Conservation (phyloP, 2,113 vertebrate species). For the Salvelinus namaycush region DNA sequence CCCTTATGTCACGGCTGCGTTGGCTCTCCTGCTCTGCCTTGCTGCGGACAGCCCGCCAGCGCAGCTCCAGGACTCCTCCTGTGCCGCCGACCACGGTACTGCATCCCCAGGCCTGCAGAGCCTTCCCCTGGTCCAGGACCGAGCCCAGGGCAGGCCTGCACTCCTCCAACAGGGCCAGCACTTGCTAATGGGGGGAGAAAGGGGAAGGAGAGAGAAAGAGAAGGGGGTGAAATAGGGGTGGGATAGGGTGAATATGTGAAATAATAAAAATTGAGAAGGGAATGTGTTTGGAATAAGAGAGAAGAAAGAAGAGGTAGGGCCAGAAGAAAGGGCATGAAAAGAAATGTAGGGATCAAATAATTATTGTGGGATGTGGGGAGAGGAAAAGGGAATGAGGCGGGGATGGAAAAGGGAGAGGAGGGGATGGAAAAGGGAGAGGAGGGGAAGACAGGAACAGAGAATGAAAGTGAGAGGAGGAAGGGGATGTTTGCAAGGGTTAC, state of each 20-base stretch:
- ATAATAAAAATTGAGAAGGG: no score
- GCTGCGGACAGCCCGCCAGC: slow-evolving; percentile 78
- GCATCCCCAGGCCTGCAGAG: slow-evolving; percentile 63
- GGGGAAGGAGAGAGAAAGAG: neutral
- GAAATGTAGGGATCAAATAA: no score
- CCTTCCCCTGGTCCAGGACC: slow-evolving; percentile 74
- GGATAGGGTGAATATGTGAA: no score
- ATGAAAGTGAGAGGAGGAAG: slow-evolving; percentile 6
- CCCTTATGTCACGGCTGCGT: slow-evolving; percentile 71
- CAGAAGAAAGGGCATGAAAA: no score
- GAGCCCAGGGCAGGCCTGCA: slow-evolving; percentile 75
- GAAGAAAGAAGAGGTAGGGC: no score
- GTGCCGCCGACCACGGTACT: slow-evolving; percentile 67
- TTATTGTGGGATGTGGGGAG: no score
- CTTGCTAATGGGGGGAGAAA: slow-evolving; percentile 70
- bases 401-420: neutral
- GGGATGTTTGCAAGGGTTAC: neutral
- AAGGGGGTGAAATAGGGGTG: neutral
- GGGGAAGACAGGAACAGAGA: neutral
- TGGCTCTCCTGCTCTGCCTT: slow-evolving; percentile 77
- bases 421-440: neutral
- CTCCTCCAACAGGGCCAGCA: slow-evolving; percentile 75
- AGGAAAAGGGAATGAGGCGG: neutral
- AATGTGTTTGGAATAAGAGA: no score
- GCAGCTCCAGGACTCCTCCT: slow-evolving; percentile 78